phyloP scores from a whole-genome alignment of 30 jellyfish, hydroid and myxozoan genomes.

The Aurelia aurita region DNA sequence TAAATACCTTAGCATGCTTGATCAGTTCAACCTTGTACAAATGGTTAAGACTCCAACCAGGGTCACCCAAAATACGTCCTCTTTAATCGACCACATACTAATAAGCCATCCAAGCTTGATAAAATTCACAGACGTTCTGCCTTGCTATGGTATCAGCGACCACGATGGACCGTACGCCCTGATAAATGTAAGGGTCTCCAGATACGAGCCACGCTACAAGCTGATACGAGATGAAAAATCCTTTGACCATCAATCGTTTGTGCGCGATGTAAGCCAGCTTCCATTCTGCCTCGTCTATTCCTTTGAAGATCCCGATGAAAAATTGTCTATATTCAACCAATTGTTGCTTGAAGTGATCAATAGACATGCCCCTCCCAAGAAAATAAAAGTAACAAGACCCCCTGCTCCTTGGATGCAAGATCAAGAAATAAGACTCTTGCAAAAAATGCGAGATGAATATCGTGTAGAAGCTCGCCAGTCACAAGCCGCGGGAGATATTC shows the following conservation, averaged over 20 bases:
- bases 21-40: not conserved
- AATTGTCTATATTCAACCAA: slow-evolving; percentile 7
- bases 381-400: slow-evolving; percentile 5
- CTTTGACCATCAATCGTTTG: slow-evolving; percentile 31
- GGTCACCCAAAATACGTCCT: not conserved
- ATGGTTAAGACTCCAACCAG: not conserved
- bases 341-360: not conserved
- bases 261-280: slow-evolving; percentile 40
- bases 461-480: slow-evolving; percentile 11
- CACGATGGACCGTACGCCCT: not conserved
- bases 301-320: slow-evolving; percentile 36
- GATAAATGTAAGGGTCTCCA: not conserved
- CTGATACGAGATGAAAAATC: slow-evolving; percentile 38
- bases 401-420: slow-evolving; percentile 47
- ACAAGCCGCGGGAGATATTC: not conserved
- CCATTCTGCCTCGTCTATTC: slow-evolving; percentile 47
- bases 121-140: not conserved
- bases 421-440: slow-evolving; percentile 2
- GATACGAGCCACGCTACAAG: slow-evolving; percentile 23
- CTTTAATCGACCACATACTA: not conserved
- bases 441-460: slow-evolving; percentile 6
- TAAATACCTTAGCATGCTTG: too few species aligned
- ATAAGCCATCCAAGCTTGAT: not conserved
- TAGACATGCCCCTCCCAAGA: not conserved
- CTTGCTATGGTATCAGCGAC: not conserved